Conservation (phyloP, 2,797 vertebrate species). For the Neoniphon sammara region DNA sequence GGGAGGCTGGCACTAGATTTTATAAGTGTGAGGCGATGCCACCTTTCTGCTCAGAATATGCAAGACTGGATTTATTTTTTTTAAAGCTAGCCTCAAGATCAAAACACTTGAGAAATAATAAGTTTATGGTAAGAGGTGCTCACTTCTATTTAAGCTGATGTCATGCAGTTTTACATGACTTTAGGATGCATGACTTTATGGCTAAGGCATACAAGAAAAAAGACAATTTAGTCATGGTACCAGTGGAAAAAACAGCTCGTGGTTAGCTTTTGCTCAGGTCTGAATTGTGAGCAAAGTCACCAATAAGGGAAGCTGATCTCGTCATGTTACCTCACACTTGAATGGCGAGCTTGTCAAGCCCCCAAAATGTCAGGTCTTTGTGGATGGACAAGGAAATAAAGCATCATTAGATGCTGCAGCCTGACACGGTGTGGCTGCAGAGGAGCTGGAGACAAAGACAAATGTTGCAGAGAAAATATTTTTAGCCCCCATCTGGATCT, state of each 20-base stretch:
- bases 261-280: constrained; percentile 22
- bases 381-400: constrained; percentile 81
- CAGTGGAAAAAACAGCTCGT: neutral
- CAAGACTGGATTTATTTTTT: constrained; percentile 10
- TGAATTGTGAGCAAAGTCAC: constrained; percentile 20
- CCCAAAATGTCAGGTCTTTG: constrained; percentile 78
- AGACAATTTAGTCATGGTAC: constrained; percentile 3
- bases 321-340: constrained; percentile 61
- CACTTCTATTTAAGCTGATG: constrained; percentile 14
- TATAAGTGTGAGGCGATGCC: constrained; percentile 50
- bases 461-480: constrained; percentile 76
- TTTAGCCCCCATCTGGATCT: constrained; percentile 90
- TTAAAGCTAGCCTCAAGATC: constrained; percentile 9
- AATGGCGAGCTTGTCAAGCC: constrained; percentile 71
- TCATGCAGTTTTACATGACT: constrained; percentile 3
- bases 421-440: constrained; percentile 80
- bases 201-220: constrained; percentile 11
- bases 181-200: constrained; percentile 23
- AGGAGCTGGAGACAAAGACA: constrained; percentile 83
- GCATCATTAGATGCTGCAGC: constrained; percentile 81
- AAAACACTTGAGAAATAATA: neutral
- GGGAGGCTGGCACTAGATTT: constrained; percentile 59
- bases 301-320: constrained; percentile 57
- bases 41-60: constrained; percentile 55
- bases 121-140: constrained; percentile 20